A percentile compares a stretch with the other conserved stretches of the same genome.
Conservation (phyloP, 2,113 vertebrate genomes). For the Nannospalax galili region DNA sequence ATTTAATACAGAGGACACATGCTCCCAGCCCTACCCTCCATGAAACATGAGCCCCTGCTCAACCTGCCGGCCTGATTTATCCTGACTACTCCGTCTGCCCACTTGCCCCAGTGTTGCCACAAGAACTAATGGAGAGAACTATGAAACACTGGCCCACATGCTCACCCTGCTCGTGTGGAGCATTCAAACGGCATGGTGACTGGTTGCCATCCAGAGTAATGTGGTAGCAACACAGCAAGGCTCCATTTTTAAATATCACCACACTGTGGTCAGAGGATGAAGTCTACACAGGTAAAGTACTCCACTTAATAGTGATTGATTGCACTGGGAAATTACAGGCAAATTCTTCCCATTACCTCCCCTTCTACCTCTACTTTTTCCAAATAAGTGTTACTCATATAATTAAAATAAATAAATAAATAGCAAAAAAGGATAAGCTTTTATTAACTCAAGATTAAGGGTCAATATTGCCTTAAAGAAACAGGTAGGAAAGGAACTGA, state of each 20-base stretch:
- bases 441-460: neutral
- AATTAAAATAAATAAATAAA: neutral
- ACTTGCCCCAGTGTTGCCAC: neutral
- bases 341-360: neutral
- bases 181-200: neutral
- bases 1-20: neutral
- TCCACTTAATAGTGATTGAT: neutral
- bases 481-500: neutral
- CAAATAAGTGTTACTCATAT: neutral
- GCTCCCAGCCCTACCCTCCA: neutral
- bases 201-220: neutral
- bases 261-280: neutral
- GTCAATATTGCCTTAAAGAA: neutral
- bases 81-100: neutral
- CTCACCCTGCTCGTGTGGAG: neutral
- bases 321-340: neutral
- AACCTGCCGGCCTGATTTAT: neutral
- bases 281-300: neutral
- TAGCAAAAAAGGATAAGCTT: neutral
- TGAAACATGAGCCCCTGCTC: neutral
- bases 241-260: neutral
- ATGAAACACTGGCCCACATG: neutral
- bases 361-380: constrained; percentile 6
- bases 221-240: neutral
- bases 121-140: neutral